Percentiles rank a stretch among this genome's conserved stretches.
Conservation (phyloP, 2,797 vertebrate genomes). For the Peromyscus melanophrys region DNA sequence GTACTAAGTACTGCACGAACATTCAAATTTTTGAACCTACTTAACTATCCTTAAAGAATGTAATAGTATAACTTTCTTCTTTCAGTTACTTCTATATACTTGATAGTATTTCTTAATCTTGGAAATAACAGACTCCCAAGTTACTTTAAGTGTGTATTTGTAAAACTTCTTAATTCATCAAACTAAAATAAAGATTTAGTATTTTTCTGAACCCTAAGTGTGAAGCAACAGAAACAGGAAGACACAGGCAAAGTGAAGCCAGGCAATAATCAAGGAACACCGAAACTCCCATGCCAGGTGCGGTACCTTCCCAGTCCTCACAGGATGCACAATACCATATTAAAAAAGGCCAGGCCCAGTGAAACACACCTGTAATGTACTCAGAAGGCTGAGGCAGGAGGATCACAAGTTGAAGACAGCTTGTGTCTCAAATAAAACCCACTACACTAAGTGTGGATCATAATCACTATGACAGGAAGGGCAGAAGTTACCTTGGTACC, state of each 20-base stretch:
- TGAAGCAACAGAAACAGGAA: constrained; percentile 50
- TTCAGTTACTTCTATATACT: constrained; percentile 20
- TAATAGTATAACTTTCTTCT: not conserved
- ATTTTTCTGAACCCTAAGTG: constrained; percentile 46
- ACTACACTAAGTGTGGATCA: not conserved
- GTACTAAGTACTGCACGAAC: constrained; percentile 32
- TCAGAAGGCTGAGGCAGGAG: not conserved
- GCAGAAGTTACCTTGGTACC: not conserved
- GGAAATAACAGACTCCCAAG: not conserved
- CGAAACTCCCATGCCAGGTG: constrained; percentile 1
- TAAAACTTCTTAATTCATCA: constrained; percentile 63
- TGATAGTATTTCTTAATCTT: constrained; percentile 27
- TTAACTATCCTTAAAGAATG: constrained; percentile 52
- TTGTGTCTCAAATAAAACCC: not conserved
- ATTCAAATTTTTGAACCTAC: constrained; percentile 14
- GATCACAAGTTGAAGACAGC: not conserved
- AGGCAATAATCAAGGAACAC: not conserved
- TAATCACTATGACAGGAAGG: not conserved
- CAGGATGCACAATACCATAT: not conserved
- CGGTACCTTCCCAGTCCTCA: not conserved
- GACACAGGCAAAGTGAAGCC: constrained; percentile 18
- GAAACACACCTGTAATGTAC: not conserved
- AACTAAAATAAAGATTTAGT: constrained; percentile 59
- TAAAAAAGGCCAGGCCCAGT: not conserved
- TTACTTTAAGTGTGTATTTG: constrained; percentile 32